phyloP scores from a whole-genome alignment of 2,888 invertebrate genomes.

The Volucella zonaria region DNA sequence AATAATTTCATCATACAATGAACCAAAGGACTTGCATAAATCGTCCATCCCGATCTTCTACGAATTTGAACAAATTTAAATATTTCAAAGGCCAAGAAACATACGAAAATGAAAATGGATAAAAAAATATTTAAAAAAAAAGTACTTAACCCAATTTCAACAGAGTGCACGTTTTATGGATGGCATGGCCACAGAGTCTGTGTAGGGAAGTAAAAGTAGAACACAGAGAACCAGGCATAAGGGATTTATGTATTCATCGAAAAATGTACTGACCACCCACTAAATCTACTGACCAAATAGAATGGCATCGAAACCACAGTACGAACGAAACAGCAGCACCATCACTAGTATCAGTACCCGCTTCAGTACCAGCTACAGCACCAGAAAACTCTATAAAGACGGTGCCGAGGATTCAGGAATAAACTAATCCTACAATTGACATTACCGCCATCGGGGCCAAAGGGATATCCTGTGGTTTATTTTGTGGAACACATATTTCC shows the following conservation, averaged over 20 bases:
- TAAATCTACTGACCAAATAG: constrained; percentile 66
- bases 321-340: not conserved
- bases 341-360: no score
- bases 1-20: constrained; percentile 70
- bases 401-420: constrained; percentile 40
- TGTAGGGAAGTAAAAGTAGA: not conserved
- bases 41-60: not conserved
- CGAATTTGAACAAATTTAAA: constrained; percentile 62
- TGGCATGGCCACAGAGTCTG: constrained; percentile 28
- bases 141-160: constrained; percentile 66
- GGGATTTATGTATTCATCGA: constrained; percentile 69
- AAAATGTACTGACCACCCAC: constrained; percentile 56
- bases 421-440: constrained; percentile 73
- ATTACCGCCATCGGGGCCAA: constrained; percentile 64
- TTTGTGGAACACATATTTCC: constrained; percentile 64
- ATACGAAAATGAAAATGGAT: constrained; percentile 14
- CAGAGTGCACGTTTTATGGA: constrained; percentile 56
- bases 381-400: not conserved
- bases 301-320: constrained; percentile 27
- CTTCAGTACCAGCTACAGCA: not conserved
- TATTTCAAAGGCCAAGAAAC: constrained; percentile 55
- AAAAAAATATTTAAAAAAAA: constrained; percentile 12
- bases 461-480: constrained; percentile 69
- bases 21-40: constrained; percentile 58
- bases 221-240: constrained; percentile 10